These are phyloP conservation scores for Temnothorax longispinosus DNA, from an alignment of 1,140 invertebrate species.

Conservation along the genomic window DNA sequence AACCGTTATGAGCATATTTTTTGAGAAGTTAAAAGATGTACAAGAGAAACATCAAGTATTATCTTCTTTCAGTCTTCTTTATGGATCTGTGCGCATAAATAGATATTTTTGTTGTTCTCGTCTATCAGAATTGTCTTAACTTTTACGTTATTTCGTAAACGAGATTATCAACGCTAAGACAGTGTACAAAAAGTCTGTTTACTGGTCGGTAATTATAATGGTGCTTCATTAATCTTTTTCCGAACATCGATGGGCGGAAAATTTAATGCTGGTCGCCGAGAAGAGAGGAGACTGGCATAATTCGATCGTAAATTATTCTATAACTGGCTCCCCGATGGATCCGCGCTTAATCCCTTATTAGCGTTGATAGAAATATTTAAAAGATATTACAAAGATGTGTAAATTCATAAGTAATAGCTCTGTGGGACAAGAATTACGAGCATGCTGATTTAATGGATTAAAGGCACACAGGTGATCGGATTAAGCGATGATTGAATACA, in stretches of 20 bases:
- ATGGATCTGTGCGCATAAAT: neutral
- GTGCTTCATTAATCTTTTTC: conserved; percentile 58
- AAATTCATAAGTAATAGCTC: conserved; percentile 34
- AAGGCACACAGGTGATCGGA: conserved; percentile 1
- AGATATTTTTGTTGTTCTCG: neutral
- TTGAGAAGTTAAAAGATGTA: neutral
- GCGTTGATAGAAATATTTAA: conserved; percentile 43
- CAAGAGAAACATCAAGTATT: neutral
- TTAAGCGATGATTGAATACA: conserved; percentile 17
- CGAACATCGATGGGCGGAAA: conserved; percentile 36
- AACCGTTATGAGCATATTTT: neutral
- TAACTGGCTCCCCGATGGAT: conserved; percentile 24
- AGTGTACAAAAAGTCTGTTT: conserved; percentile 45
- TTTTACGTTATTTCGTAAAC: conserved; percentile 1
- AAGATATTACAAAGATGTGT: conserved; percentile 42
- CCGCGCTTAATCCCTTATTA: conserved; percentile 45
- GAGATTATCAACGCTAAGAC: conserved; percentile 40
- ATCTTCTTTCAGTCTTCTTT: neutral
- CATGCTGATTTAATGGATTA: conserved; percentile 30
- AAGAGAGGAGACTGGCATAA: conserved; percentile 35
- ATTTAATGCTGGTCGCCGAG: conserved; percentile 50
- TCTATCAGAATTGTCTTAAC: conserved; percentile 4
- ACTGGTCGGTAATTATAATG: conserved; percentile 37
- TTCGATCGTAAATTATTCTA: conserved; percentile 58
- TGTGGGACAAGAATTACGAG: conserved; percentile 9